Evolutionary conservation across 2,797 vertebrate species (phyloP).

Genomic region (Chaetodon trifasciatus): DNA sequence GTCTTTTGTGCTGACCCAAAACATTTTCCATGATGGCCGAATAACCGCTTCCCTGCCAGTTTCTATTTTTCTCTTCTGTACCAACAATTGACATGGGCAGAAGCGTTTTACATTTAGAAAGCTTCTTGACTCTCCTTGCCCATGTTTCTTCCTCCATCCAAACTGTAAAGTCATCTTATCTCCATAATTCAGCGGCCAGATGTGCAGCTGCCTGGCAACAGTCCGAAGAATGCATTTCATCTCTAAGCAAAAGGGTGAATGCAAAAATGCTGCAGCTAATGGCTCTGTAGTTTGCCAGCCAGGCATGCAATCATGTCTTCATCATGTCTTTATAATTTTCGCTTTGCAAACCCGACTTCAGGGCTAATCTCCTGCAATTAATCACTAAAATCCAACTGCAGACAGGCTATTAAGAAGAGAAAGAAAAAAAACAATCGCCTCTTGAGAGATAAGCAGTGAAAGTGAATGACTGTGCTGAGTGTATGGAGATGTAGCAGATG

Average conservation of each 20-base stretch:
- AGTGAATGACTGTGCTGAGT: conserved; percentile 40
- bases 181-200: conserved; percentile 53
- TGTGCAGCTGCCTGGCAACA: conserved; percentile 43
- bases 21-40: conserved; percentile 6
- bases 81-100: conserved; percentile 11
- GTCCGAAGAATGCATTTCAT: conserved; percentile 26
- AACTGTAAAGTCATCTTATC: conserved; percentile 57
- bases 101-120: conserved; percentile 51
- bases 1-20: background rate
- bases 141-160: conserved; percentile 23
- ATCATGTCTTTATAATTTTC: conserved; percentile 46
- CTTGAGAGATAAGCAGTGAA: conserved; percentile 50
- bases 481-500: conserved; percentile 53
- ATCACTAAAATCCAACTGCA: conserved; percentile 61
- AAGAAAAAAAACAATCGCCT: conserved; percentile 35
- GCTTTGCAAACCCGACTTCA: conserved; percentile 37
- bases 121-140: conserved; percentile 34
- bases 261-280: conserved; percentile 20
- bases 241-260: conserved; percentile 32
- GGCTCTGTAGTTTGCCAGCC: background rate
- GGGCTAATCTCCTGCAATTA: conserved; percentile 62
- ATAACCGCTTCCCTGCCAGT: conserved; percentile 13
- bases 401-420: conserved; percentile 58
- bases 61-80: conserved; percentile 11
- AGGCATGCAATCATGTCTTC: conserved; percentile 33